Evolutionary conservation across 2,888 invertebrate genomes (phyloP), one percentile per base, ranked within the genome.

Genomic region (Adela reaumurella): DNA sequence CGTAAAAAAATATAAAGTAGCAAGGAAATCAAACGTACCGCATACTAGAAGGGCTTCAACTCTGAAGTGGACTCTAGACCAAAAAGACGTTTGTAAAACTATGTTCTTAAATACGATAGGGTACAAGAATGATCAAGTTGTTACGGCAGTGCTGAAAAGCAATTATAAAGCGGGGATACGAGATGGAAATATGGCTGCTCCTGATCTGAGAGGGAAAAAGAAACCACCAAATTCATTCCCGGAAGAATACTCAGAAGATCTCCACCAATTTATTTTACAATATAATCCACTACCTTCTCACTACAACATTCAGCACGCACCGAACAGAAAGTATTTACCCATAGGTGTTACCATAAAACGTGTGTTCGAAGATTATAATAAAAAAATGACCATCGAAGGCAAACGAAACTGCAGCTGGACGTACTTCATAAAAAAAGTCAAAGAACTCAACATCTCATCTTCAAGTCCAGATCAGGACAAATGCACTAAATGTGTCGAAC

Each of bases 401-500:
- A 28, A 35, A 29, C n/a, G n/a, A n/a, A 46, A 19, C 20, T 51
- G 45, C 48, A 35, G 43, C 48, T 50, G 47, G 45, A 45, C 47
- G 44, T 47, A 45, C 46, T 48, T 50, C 45, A 45, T 47, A 28
- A 45, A 29, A 24, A 50, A 47, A 42, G 45, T 50, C 41, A 50
- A 45, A 17, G 41, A 44, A 43, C 5, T 43, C 8, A 47, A 20
- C 42, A 20, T 45, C 17, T 47, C 46, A 47, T 47, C 47, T 24
- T 47, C 51, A n/a, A 48, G 50, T 50, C 47, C 51, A 49, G 43
- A 49, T 10, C 53, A 53, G 50, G 51, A 51, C 48, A 46, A 49
- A 45, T 52, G 53, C 46, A 52, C 53, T 48, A 52, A 51, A 35
- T 52, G 50, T 47, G 48, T 48, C 45, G 50, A 49, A 45, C 52